These are phyloP conservation scores for Thunnus thynnus DNA, from an alignment of 2,113 vertebrate genomes.

Conservation along the genomic window DNA sequence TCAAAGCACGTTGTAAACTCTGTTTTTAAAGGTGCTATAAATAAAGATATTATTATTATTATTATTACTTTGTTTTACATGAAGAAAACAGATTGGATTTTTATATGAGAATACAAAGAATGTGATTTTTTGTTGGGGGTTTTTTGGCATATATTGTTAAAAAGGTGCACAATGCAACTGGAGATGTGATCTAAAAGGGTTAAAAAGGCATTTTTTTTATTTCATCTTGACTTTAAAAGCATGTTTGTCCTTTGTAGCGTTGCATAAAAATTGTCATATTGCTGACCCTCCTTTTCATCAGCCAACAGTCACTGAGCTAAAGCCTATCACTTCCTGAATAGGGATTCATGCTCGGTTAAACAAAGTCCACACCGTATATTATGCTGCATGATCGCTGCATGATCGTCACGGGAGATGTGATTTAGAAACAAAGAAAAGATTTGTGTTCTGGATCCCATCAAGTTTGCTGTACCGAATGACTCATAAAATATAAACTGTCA, in stretches of 20 bases:
- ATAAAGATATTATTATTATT: no score
- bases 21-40: no score
- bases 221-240: no score
- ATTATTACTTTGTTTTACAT: no score
- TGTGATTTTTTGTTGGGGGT: no score
- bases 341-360: conserved; percentile 14
- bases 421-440: not conserved
- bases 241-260: not conserved
- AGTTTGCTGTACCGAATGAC: not conserved
- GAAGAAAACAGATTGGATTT: no score
- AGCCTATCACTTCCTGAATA: conserved; percentile 9
- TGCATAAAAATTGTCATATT: not conserved
- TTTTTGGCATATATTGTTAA: no score
- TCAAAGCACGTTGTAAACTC: no score
- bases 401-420: not conserved
- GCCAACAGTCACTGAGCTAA: conserved; percentile 13
- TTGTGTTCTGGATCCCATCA: not conserved
- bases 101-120: no score
- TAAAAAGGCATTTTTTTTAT: no score
- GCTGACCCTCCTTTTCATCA: conserved; percentile 7
- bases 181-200: no score
- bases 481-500: not conserved
- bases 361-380: conserved; percentile 13
- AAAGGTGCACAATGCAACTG: no score
- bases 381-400: not conserved